Conservation (phyloP, 2,797 vertebrate species). For the Sternarchorhynchus goeldii region DNA sequence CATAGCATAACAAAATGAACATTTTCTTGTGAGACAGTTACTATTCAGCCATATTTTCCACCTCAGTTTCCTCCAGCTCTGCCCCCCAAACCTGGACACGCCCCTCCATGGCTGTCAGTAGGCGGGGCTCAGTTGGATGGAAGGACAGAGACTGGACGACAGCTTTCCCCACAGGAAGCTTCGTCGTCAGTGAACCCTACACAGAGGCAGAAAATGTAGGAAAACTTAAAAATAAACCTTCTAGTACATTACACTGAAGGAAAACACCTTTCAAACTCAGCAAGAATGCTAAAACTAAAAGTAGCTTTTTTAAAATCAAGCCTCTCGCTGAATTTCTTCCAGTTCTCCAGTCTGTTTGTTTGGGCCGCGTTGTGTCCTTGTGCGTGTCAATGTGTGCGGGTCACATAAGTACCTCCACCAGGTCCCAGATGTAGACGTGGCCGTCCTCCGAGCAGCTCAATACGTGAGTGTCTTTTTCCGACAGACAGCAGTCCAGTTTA, state of each 20-base stretch:
- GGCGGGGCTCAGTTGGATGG: constrained; percentile 81
- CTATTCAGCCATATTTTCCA: constrained; percentile 29
- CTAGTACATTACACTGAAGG: too few species aligned
- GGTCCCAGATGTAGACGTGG: constrained; percentile 88
- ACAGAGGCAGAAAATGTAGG: neutral
- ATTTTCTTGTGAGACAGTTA: neutral
- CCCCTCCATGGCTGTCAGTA: constrained; percentile 83
- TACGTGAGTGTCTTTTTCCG: constrained; percentile 85
- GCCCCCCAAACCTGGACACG: constrained; percentile 83
- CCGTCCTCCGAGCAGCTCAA: constrained; percentile 93
- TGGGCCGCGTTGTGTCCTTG: neutral
- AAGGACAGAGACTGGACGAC: constrained; percentile 89
- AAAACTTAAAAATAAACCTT: neutral
- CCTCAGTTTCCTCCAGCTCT: constrained; percentile 70
- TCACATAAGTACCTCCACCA: constrained; percentile 71
- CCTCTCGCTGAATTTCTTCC: too few species aligned
- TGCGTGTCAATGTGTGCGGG: neutral
- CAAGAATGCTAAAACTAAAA: too few species aligned
- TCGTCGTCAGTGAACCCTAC: constrained; percentile 81
- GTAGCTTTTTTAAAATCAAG: too few species aligned
- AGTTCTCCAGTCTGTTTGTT: too few species aligned
- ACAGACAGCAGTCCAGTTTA: constrained; percentile 91
- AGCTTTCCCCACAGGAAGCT: constrained; percentile 79
- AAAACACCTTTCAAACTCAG: too few species aligned
- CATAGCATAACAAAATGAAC: neutral